phyloP scores from a whole-genome alignment of 2,888 invertebrate genomes.

The Lasioglossum villosulum region DNA sequence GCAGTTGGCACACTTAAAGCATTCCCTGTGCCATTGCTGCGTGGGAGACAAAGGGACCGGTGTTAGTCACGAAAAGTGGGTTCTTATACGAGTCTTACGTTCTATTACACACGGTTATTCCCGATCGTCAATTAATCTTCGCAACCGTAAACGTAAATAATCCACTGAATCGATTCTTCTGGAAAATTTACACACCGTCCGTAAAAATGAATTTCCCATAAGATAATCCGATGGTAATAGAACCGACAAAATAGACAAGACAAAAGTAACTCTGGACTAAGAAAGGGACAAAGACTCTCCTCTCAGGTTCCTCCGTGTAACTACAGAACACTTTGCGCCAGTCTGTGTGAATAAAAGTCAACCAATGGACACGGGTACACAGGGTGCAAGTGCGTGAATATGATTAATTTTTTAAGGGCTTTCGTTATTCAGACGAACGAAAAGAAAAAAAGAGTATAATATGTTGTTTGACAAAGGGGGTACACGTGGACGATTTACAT shows the following conservation, averaged over 20 bases:
- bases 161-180: background rate
- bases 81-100: constrained; percentile 35
- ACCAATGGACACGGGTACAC: constrained; percentile 1
- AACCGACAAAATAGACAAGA: background rate
- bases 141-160: background rate
- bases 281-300: background rate
- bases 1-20: constrained; percentile 96
- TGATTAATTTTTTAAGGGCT: background rate
- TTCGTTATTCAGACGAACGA: background rate
- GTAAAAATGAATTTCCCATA: background rate
- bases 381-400: background rate
- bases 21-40: constrained; percentile 96
- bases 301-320: constrained; percentile 28
- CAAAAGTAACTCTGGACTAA: constrained; percentile 2
- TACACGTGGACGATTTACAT: constrained; percentile 12
- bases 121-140: constrained; percentile 11
- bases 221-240: constrained; percentile 24
- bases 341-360: constrained; percentile 27
- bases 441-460: background rate
- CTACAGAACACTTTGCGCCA: constrained; percentile 65
- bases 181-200: background rate
- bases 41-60: constrained; percentile 84
- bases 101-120: constrained; percentile 54
- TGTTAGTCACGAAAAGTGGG: constrained; percentile 78
- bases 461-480: background rate